phyloP scores from a whole-genome alignment of 2,888 invertebrate genomes.

The Chrysolina americana region DNA sequence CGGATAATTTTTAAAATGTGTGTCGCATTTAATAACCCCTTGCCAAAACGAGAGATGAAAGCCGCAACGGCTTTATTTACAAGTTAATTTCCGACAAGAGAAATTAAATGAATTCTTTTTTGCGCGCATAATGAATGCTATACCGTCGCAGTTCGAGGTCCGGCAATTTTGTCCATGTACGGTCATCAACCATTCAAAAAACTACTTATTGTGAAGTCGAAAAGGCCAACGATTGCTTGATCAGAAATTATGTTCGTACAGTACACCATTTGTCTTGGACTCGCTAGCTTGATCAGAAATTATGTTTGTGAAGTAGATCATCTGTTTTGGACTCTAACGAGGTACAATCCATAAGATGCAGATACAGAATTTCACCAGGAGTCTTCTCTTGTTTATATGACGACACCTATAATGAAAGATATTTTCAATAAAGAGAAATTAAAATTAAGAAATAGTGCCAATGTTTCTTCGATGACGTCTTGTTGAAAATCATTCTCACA shows the following conservation, averaged over 20 bases:
- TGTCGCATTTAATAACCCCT: slow-evolving; percentile 43
- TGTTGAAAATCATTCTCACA: no score
- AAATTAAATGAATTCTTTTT: slow-evolving; percentile 29
- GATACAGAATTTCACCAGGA: no score
- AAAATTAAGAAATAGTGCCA: no score
- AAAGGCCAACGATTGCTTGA: not conserved
- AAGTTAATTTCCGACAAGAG: slow-evolving; percentile 37
- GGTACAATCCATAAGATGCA: no score
- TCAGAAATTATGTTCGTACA: not conserved
- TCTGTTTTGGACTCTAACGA: no score
- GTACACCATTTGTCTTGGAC: no score
- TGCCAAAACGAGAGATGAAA: slow-evolving; percentile 39
- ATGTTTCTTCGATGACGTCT: no score
- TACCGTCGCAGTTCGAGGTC: not conserved
- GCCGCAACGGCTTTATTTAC: slow-evolving; percentile 42
- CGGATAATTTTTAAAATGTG: slow-evolving; percentile 38
- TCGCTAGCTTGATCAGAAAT: not conserved
- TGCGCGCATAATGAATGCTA: slow-evolving; percentile 8
- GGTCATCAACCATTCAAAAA: not conserved
- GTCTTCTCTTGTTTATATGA: no score
- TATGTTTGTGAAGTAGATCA: not conserved
- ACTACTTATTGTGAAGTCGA: not conserved
- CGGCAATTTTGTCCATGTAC: not conserved
- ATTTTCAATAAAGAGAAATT: no score
- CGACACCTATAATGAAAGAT: no score